Base-by-base conservation (phyloP, 2,113 vertebrate genomes). In the Leptodactylus fuscus region DNA sequence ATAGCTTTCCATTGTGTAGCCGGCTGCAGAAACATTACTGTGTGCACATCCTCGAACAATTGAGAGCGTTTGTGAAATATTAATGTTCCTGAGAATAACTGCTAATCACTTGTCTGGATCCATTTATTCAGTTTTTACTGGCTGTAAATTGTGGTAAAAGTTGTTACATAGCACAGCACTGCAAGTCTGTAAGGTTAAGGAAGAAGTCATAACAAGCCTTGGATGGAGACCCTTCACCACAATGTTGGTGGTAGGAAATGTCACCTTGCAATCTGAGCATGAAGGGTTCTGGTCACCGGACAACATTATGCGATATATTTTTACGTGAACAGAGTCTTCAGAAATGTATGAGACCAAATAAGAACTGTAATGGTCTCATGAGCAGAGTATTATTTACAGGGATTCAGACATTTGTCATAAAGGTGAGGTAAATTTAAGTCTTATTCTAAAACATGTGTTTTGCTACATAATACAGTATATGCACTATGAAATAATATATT, bases 51-150 rank as follows among this genome's bases (percentile, higher is more conserved):
- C 38, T 48, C 60, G 6, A 79, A 85, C 83, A 51, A 71, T 73
- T 81, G 46, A 71, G 48, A 79, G 49, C 44, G 70, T 58, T 34
- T 81, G 15, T 86, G 77, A 86, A 81, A 86, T 86, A 86, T 86
- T 80, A 60, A 86, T 86, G 84, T 79, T 48, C 24, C 70, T 86
- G 18, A 83, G 49, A 51, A 81, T 80, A 44, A 81, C 46, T 73
- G 62, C 84, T 86, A 86, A 86, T 86, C 74, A 78, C 74, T 85
- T 78, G 58, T 46, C 22, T 69, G 53, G 69, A 62, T 69, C 49
- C 48, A 80, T 81, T 86, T 81, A 81, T 73, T 85, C 44, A 76
- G 9, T 80, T 83, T 83, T 29, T 53, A 16, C 48, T 36, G 27
- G 15, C 51, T 83, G 44, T 34, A 67, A 36, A 41, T 2, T 44